Evolutionary conservation across 2,888 invertebrate genomes (phyloP), one percentile per base, ranked within the genome.

Genomic region (Stramonita haemastoma): DNA sequence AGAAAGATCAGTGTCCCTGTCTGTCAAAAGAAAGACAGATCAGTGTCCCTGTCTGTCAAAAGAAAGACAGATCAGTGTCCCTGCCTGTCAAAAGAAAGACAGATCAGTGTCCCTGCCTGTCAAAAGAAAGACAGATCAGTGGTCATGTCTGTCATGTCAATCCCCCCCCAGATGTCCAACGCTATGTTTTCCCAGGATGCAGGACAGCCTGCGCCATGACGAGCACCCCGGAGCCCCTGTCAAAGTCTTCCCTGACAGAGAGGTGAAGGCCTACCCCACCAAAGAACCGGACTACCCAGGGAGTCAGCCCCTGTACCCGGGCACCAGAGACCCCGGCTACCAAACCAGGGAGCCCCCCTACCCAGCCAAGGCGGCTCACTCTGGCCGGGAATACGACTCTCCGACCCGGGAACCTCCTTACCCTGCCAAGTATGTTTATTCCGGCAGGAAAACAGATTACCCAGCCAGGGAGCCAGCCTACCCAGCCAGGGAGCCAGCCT

Each of bases 211-310:
- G 26, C 81, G 46, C 13, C 46, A 36, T 4, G 81, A 46, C 8
- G 81, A 83, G 46, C 81, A 83, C 26, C 81, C 81, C 46, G 81
- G 81, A 83, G 81, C 81, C 81, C 81, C 81, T 5, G 81, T 83
- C 36, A 83, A 46, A 22, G 81, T 46, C 22, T 46, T 26, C 26
- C 46, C 81, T 26, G 46, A 46, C 22, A 83, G 36, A 29, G 81
- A 83, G 26, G 8, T 6, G 26, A 46, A 83, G 46, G 8, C 46
- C 22, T 22, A 83, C 81, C 81, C 77, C 36, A 22, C 46, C 46
- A 83, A 26, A 29, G 81, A 83, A 11, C 46, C 46, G 26, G 0
- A 26, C 36, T n/a, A 5, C 79, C 34, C 26, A 66, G 66, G 19
- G 19, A 66, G 66, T 13, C 17, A 79, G 17, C 32, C 32, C 5